These are phyloP conservation scores for Ptychochromis oligacanthus DNA, from an alignment of 2,113 vertebrate genomes.

Conservation along the genomic window DNA sequence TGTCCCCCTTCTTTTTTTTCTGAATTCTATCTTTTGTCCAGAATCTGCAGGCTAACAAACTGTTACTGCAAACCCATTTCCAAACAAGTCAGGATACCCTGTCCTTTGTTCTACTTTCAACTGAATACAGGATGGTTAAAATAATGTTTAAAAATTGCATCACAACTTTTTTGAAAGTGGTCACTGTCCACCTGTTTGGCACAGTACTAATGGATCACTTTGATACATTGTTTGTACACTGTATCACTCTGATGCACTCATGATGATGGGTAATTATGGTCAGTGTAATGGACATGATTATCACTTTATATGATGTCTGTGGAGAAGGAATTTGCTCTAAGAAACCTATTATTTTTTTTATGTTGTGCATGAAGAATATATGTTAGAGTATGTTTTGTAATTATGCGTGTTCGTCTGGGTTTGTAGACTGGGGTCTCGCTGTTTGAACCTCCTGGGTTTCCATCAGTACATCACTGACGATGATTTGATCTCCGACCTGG, in stretches of 20 bases:
- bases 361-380: neutral
- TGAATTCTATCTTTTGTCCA: neutral
- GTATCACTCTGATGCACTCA: neutral
- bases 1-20: neutral
- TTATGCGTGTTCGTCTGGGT: conserved; percentile 15
- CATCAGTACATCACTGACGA: conserved; percentile 93
- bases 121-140: neutral
- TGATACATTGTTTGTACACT: neutral
- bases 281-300: neutral
- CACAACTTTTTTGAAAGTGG: neutral
- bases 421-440: conserved; percentile 89
- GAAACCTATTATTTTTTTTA: neutral
- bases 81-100: neutral
- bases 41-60: neutral
- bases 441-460: conserved; percentile 92
- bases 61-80: neutral
- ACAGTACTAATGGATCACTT: neutral
- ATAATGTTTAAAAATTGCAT: too few relatives aligned
- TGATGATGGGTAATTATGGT: neutral
- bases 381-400: neutral
- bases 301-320: too few relatives aligned
- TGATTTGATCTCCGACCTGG: conserved; percentile 91
- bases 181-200: neutral
- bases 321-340: neutral
- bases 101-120: neutral